Evolutionary conservation across 2,888 invertebrate species (phyloP).

Genomic region (Punctoribates punctum): DNA sequence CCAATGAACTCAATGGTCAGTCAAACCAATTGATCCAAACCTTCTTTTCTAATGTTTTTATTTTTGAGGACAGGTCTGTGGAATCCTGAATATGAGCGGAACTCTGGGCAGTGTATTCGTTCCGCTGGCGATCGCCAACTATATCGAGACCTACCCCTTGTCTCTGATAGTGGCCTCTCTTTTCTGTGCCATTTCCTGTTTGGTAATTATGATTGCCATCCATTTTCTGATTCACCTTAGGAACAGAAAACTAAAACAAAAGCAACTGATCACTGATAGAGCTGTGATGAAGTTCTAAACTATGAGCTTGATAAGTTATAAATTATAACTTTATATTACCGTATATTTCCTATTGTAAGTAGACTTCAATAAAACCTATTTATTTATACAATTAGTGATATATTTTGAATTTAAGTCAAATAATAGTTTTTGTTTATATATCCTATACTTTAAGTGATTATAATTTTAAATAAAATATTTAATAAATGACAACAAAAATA

Average conservation of each 20-base stretch:
- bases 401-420: too few relatives aligned
- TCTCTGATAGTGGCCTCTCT: slow-evolving; percentile 35
- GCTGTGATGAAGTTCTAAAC: background rate
- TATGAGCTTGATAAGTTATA: background rate
- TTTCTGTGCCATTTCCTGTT: slow-evolving; percentile 18
- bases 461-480: too few relatives aligned
- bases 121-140: slow-evolving; percentile 36
- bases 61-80: slow-evolving; percentile 8
- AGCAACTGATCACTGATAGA: background rate
- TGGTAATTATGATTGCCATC: slow-evolving; percentile 17
- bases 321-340: too few relatives aligned
- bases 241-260: background rate
- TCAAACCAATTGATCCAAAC: background rate
- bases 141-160: slow-evolving; percentile 29
- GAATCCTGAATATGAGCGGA: slow-evolving; percentile 34
- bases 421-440: too few relatives aligned
- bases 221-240: background rate
- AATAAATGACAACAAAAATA: too few relatives aligned
- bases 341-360: too few relatives aligned
- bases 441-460: too few relatives aligned
- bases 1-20: slow-evolving; percentile 27
- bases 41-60: background rate
- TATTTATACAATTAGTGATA: too few relatives aligned
- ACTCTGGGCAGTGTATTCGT: slow-evolving; percentile 35
- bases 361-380: too few relatives aligned